Percentiles rank a stretch among this genome's conserved stretches.
Conservation (phyloP, 2,888 invertebrate species). For the Antheraea assamensis region DNA sequence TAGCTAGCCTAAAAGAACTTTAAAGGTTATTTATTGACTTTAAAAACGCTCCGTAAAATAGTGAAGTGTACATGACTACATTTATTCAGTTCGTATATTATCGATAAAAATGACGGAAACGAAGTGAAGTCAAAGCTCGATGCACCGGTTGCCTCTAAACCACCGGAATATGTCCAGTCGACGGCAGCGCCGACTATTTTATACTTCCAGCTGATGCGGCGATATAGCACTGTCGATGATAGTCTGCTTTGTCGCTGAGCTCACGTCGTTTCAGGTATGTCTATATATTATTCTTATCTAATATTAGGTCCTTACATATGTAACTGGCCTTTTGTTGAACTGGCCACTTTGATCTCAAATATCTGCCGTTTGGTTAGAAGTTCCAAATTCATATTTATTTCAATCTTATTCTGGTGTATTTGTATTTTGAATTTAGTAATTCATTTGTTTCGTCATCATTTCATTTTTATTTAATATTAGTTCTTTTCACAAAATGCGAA, state of each 20-base stretch:
- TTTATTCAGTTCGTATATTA: conserved; percentile 33
- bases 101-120: conserved; percentile 37
- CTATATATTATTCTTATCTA: conserved; percentile 23
- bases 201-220: conserved; percentile 70
- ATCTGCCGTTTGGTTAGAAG: no score
- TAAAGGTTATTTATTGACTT: background rate
- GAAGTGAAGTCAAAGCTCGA: conserved; percentile 54
- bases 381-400: no score
- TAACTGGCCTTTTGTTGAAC: no score
- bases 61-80: conserved; percentile 61
- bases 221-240: conserved; percentile 79
- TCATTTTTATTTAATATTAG: no score
- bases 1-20: background rate
- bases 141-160: conserved; percentile 48
- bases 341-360: no score
- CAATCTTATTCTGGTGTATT: no score
- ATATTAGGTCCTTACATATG: no score
- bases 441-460: no score
- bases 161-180: conserved; percentile 65
- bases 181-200: conserved; percentile 74
- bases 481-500: no score
- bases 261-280: conserved; percentile 79
- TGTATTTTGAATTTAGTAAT: no score
- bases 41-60: conserved; percentile 38
- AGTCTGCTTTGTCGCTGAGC: conserved; percentile 80